Base-by-base conservation (phyloP, 2,113 vertebrate genomes). In the pig (Sus scrofa) region DNA sequence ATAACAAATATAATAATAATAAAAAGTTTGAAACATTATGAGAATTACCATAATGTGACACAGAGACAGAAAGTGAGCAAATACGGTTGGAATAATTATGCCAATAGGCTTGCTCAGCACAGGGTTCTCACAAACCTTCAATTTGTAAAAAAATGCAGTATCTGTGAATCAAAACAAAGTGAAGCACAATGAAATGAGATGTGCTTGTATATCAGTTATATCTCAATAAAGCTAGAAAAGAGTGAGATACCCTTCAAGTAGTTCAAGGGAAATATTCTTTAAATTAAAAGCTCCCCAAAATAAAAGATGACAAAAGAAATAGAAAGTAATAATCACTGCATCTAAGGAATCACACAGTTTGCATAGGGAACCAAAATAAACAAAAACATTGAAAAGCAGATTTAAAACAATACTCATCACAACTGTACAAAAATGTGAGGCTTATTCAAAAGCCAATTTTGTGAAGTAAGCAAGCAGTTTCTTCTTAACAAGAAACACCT, bases 351-450 rank as follows among this genome's bases (percentile, higher is more conserved):
- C 71, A 63, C 2, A 54, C 78, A 73, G 88, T 95, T 83, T 70
- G 32, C n/a, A 79, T 20, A 12, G 34, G 12, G 22, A 2, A 77
- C n/a, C 2, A 68, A 93, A 34, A 54, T 86, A 91, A 93, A 74
- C 85, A 56, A 74, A 92, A 81, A 34, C 52, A 86, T 22, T 65
- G 8, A 82, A 93, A 86, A 85, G 2, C 4, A 71, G 7, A 83
- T 89, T 90, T 95, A 65, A 82, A 96, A n/a, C 19, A 65, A 63
- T 67, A 44, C 62, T 70, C 83, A 75, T 94, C 30, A 86, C n/a
- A 96, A 37, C 39, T 78, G 7, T 92, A 44, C 5, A 62, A 65
- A 88, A 65, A 88, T 27, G 56, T 65, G 22, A 73, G 27, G 8
- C 11, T 94, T 94, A 74, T 60, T 89, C 30, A 75, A 74, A 89